phyloP scores from a whole-genome alignment of 92 coral and sea anemone genomes.

The Parazoanthus swiftii region DNA sequence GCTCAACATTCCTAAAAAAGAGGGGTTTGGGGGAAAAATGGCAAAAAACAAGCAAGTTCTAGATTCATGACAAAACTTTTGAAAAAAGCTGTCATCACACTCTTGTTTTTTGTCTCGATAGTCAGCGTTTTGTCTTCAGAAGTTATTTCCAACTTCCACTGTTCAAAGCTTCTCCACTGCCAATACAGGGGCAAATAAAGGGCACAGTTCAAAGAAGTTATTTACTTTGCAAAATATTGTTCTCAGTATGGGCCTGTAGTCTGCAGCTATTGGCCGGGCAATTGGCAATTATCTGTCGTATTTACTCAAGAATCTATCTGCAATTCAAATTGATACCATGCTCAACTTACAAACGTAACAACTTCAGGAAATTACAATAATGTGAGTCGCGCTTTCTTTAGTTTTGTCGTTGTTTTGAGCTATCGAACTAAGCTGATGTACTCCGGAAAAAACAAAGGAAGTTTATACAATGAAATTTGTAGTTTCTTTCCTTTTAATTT shows the following conservation, averaged over 20 bases:
- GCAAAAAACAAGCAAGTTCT: neutral
- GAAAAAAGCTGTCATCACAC: too few relatives aligned
- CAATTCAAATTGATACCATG: neutral
- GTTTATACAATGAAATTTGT: neutral
- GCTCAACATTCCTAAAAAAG: too few relatives aligned
- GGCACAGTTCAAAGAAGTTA: neutral
- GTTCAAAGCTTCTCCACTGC: too few relatives aligned
- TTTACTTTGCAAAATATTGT: neutral
- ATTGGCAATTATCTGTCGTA: slow-evolving; percentile 1
- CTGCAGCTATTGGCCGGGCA: neutral
- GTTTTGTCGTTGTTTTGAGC: neutral
- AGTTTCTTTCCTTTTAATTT: neutral
- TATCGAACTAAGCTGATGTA: neutral
- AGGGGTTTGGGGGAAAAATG: too few relatives aligned
- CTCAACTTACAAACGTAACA: neutral
- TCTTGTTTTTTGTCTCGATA: too few relatives aligned
- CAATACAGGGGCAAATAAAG: too few relatives aligned
- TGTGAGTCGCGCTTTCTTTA: neutral
- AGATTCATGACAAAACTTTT: too few relatives aligned
- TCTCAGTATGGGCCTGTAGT: neutral
- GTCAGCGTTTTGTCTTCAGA: too few relatives aligned
- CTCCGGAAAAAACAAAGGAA: neutral
- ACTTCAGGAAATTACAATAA: neutral
- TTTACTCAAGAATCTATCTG: neutral
- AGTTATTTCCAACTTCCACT: too few relatives aligned